These are phyloP conservation scores for Psilanteris sp. DNA, from an alignment of 1,140 invertebrate genomes.

Conservation along the genomic window DNA sequence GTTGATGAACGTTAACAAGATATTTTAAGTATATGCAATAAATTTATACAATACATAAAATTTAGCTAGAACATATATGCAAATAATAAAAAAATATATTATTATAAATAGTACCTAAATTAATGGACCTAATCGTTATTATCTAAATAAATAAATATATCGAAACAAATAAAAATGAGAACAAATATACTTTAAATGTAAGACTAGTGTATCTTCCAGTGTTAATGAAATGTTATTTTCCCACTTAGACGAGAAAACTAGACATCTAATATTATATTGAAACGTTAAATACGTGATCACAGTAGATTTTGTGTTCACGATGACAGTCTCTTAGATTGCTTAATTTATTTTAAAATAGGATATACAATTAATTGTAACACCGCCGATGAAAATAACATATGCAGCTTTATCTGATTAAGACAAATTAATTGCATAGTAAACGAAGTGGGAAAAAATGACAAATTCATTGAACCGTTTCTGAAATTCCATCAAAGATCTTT, in stretches of 20 bases:
- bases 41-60: too few relatives aligned
- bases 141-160: slow-evolving; percentile 13
- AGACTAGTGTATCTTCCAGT: slow-evolving; percentile 45
- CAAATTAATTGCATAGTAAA: slow-evolving; percentile 14
- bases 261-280: slow-evolving; percentile 48
- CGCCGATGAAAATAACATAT: slow-evolving; percentile 31
- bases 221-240: slow-evolving; percentile 31
- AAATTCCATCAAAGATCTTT: too few relatives aligned
- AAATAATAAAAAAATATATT: slow-evolving; percentile 4
- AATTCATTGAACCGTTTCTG: too few relatives aligned
- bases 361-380: slow-evolving; percentile 32
- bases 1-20: too few relatives aligned
- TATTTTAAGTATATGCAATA: too few relatives aligned
- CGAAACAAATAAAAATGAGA: slow-evolving; percentile 11
- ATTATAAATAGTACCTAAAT: neutral
- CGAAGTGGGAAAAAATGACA: too few relatives aligned
- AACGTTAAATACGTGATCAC: slow-evolving; percentile 60
- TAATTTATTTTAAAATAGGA: slow-evolving; percentile 38
- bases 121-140: too few relatives aligned
- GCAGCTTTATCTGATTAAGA: slow-evolving; percentile 4
- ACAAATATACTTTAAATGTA: slow-evolving; percentile 12
- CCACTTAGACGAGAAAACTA: slow-evolving; percentile 44
- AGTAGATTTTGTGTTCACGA: slow-evolving; percentile 34
- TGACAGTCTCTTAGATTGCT: slow-evolving; percentile 54
- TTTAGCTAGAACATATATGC: neutral